Conservation (phyloP, 2,113 vertebrate genomes). For the Rhea pennata region DNA sequence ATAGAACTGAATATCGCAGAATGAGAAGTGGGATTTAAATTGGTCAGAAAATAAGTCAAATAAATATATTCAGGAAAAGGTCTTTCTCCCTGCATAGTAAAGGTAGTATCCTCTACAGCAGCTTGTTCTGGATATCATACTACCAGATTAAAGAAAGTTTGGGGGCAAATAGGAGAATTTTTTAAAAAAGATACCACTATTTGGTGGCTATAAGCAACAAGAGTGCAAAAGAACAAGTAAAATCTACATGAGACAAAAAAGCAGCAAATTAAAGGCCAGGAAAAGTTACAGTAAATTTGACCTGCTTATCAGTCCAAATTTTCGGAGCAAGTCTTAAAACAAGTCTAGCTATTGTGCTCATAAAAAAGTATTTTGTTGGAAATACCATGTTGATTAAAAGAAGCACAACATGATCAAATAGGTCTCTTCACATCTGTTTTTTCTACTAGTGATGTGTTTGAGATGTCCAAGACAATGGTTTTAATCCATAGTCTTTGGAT, state of each 20-base stretch:
- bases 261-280: neutral
- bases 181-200: neutral
- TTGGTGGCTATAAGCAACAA: neutral
- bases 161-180: neutral
- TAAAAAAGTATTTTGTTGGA: neutral
- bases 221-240: neutral
- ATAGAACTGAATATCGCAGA: neutral
- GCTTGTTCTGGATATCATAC: neutral
- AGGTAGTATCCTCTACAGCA: fast-evolving
- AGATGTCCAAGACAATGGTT: neutral
- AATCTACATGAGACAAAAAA: neutral
- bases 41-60: neutral
- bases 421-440: neutral
- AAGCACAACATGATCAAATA: neutral
- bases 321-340: neutral
- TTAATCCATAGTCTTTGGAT: neutral
- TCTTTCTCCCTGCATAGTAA: neutral
- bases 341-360: neutral
- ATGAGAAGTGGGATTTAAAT: neutral
- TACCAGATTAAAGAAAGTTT: neutral
- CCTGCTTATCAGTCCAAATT: neutral
- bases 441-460: neutral
- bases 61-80: neutral
- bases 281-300: neutral
- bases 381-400: neutral